Conservation (phyloP, 2,797 vertebrate species). For the Oophaga sylvatica region DNA sequence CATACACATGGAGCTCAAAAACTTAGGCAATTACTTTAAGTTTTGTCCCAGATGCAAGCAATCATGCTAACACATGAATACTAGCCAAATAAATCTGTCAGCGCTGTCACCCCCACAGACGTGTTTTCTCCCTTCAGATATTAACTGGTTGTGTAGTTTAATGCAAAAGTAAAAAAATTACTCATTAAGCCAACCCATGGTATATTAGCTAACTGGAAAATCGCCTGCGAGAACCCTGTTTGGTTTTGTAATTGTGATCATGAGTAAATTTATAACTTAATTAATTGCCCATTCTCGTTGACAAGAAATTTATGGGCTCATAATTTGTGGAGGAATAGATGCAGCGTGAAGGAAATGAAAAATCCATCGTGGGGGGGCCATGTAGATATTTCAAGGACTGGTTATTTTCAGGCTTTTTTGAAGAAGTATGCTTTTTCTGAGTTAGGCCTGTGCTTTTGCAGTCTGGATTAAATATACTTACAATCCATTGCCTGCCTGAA, state of each 20-base stretch:
- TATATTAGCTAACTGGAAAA: constrained; percentile 96
- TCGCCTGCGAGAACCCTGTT: constrained; percentile 86
- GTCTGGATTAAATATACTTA: constrained; percentile 99
- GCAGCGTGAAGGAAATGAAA: constrained; percentile 98
- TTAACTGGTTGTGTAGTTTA: constrained; percentile 91
- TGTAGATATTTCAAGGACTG: constrained; percentile 94
- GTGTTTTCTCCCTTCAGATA: constrained; percentile 79
- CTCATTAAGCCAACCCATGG: constrained; percentile 93
- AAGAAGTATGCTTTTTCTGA: constrained; percentile 75
- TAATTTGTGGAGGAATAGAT: constrained; percentile 99
- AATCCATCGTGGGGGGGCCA: constrained; percentile 92
- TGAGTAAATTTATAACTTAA: constrained; percentile 99
- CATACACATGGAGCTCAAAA: constrained; percentile 59
- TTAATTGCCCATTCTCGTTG: constrained; percentile 99
- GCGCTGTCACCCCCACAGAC: constrained; percentile 79
- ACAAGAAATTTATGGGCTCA: constrained; percentile 99
- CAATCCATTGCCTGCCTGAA: constrained; percentile 99
- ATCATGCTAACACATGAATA: constrained; percentile 87
- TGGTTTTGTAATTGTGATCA: constrained; percentile 95
- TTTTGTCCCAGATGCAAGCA: constrained; percentile 88
- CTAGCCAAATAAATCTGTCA: constrained; percentile 89
- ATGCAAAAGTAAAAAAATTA: constrained; percentile 96
- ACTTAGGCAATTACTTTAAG: constrained; percentile 82
- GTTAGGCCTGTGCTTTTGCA: constrained; percentile 94
- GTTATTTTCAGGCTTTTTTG: constrained; percentile 79